Conservation (phyloP, 2,888 invertebrate genomes). For the Caenorhabditis sulstoni region DNA sequence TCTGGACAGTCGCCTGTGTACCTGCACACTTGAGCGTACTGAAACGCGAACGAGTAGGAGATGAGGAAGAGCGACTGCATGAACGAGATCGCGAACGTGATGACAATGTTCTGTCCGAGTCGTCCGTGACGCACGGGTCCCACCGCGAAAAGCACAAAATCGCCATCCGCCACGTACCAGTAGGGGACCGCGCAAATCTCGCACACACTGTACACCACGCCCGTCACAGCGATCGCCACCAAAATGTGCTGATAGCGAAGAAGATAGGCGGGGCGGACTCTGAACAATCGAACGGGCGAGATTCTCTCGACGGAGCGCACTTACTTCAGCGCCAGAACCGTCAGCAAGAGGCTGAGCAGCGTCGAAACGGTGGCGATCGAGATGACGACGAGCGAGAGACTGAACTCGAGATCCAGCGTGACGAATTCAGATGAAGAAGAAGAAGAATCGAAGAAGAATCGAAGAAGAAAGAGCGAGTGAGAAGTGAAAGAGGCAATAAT, state of each 20-base stretch:
- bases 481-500: background rate
- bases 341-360: conserved; percentile 10
- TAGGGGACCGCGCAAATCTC: conserved; percentile 46
- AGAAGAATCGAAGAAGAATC: background rate
- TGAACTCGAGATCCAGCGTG: conserved; percentile 12
- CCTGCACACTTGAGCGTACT: conserved; percentile 46
- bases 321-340: conserved; percentile 11
- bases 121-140: conserved; percentile 25
- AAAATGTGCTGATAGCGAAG: conserved; percentile 35
- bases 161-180: conserved; percentile 45
- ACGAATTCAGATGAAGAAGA: background rate
- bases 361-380: conserved; percentile 25
- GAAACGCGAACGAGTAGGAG: conserved; percentile 36
- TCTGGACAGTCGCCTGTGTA: background rate
- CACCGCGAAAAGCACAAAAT: conserved; percentile 40
- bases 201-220: conserved; percentile 37
- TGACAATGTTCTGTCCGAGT: conserved; percentile 18
- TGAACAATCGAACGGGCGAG: no score
- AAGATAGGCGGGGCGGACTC: conserved; percentile 35
- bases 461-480: no score
- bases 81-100: conserved; percentile 36
- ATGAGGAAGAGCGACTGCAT: conserved; percentile 38
- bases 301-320: background rate
- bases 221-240: conserved; percentile 25
- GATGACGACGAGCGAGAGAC: conserved; percentile 11